These are phyloP conservation scores for Caenorhabditis sp. DNA, from an alignment of 2,888 invertebrate genomes.

Conservation along the genomic window DNA sequence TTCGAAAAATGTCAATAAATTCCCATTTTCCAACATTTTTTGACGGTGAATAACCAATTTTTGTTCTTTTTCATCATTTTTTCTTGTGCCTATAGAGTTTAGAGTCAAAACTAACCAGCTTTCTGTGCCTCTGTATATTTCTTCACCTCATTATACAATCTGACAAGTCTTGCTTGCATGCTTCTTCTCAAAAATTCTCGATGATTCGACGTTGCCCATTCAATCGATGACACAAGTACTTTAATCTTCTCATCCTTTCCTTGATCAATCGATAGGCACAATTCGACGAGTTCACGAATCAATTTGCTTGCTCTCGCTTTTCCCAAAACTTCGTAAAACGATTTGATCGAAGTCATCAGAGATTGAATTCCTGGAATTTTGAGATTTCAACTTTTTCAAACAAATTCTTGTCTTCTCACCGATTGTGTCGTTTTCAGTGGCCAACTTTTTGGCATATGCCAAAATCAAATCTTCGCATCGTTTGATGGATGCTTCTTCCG, in stretches of 20 bases:
- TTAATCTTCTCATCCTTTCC: slow-evolving; percentile 72
- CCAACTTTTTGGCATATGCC: slow-evolving; percentile 87
- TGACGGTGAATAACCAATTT: too few species aligned
- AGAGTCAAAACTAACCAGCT: slow-evolving; percentile 71
- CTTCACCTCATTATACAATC: slow-evolving; percentile 79
- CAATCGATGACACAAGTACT: slow-evolving; percentile 86
- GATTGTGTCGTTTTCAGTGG: slow-evolving; percentile 77
- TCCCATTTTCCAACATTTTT: too few species aligned
- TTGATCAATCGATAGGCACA: slow-evolving; percentile 92
- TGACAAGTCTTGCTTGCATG: slow-evolving; percentile 91
- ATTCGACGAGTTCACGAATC: slow-evolving; percentile 92
- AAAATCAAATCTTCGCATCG: slow-evolving; percentile 90
- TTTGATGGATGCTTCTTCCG: slow-evolving; percentile 83
- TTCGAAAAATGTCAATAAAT: too few species aligned
- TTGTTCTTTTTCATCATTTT: not conserved
- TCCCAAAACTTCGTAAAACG: slow-evolving; percentile 90
- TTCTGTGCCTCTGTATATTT: slow-evolving; percentile 67
- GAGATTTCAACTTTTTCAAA: not conserved
- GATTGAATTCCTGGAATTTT: slow-evolving; percentile 74
- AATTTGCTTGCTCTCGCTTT: slow-evolving; percentile 99
- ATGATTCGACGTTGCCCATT: slow-evolving; percentile 97
- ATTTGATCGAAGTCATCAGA: slow-evolving; percentile 90
- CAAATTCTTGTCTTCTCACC: slow-evolving; percentile 12
- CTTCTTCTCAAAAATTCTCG: slow-evolving; percentile 95
- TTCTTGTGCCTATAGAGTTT: not conserved